phyloP scores from a whole-genome alignment of 2,113 vertebrate species.

The Oxyruncus cristatus region DNA sequence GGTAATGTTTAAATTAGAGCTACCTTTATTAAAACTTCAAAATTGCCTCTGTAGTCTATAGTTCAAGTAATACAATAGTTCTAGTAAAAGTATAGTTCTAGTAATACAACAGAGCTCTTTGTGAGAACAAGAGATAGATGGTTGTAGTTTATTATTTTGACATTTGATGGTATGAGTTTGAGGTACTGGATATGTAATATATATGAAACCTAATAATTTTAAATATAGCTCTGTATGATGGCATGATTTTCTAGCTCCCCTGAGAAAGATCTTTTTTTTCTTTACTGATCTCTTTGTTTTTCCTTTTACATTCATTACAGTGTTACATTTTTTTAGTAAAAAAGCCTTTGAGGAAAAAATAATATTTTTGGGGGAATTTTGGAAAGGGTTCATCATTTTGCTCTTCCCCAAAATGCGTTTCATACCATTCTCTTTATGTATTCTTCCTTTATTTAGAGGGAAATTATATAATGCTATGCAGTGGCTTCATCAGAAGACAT shows the following conservation, averaged over 20 bases:
- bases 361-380: not conserved
- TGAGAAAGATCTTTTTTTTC: not conserved
- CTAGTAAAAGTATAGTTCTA: not conserved
- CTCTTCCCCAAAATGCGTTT: not conserved
- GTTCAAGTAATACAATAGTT: not conserved
- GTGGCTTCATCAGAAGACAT: not conserved
- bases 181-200: not conserved
- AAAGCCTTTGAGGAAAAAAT: not conserved
- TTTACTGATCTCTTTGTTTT: not conserved
- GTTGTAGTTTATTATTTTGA: not conserved
- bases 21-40: not conserved
- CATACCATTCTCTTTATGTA: not conserved
- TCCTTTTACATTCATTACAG: not conserved
- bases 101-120: not conserved
- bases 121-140: not conserved
- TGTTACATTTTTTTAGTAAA: not conserved
- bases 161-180: not conserved
- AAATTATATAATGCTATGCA: not conserved
- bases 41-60: not conserved
- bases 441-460: not conserved
- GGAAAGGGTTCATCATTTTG: not conserved
- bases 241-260: not conserved
- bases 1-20: not conserved
- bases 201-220: not conserved
- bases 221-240: not conserved